Percentiles rank a stretch among this genome's conserved stretches.
Evolutionary conservation across 1,140 invertebrate species (phyloP).

Genomic region (Ctenoplectra terminalis): DNA sequence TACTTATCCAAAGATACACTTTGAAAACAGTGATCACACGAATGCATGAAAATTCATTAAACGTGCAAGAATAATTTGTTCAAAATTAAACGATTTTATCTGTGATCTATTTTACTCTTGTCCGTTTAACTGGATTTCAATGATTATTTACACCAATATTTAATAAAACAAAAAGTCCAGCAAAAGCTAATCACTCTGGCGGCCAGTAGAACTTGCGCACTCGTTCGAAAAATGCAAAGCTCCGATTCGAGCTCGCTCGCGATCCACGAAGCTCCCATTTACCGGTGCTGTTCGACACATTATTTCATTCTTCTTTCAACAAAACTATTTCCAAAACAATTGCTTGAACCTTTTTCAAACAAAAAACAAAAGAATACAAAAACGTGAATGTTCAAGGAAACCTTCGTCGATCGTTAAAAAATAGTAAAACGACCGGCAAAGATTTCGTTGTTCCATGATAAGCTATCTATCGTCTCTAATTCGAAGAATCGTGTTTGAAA

Average conservation of each 20-base stretch:
- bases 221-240: not conserved
- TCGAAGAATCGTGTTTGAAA: not conserved
- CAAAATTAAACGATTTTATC: not conserved
- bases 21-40: too few relatives aligned
- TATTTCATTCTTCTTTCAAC: not conserved
- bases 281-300: constrained; percentile 24
- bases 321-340: not conserved
- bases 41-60: not conserved
- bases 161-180: not conserved
- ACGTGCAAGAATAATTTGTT: not conserved
- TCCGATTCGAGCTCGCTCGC: not conserved
- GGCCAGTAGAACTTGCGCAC: constrained; percentile 7
- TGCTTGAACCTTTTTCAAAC: not conserved
- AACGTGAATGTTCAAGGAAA: not conserved
- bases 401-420: not conserved
- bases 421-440: not conserved
- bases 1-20: not conserved
- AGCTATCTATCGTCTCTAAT: not conserved
- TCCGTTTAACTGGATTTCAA: not conserved
- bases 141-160: not conserved
- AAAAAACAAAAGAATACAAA: not conserved
- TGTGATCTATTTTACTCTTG: not conserved
- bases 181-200: not conserved
- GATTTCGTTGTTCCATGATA: not conserved
- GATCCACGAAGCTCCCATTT: not conserved